phyloP scores from a whole-genome alignment of 1,140 invertebrate genomes.

The Drosophila rufa region DNA sequence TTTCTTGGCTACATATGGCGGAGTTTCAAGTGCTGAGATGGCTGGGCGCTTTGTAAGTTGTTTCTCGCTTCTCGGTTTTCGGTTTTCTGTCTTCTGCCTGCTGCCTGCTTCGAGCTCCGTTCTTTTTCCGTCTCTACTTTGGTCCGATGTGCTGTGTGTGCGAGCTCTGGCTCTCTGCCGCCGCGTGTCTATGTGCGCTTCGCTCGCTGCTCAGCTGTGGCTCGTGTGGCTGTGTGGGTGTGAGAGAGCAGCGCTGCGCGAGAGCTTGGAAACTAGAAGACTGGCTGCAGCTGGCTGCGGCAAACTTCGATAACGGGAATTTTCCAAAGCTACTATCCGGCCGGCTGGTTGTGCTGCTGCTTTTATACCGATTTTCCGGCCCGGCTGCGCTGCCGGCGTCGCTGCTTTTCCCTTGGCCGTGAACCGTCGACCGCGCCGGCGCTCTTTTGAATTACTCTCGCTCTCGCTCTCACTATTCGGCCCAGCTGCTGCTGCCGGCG shows the following conservation, averaged over 20 bases:
- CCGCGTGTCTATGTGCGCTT: slow-evolving; percentile 9
- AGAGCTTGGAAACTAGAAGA: slow-evolving; percentile 37
- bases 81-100: slow-evolving; percentile 12
- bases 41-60: slow-evolving; percentile 24
- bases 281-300: slow-evolving; percentile 35
- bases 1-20: slow-evolving; percentile 49
- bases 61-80: slow-evolving; percentile 13
- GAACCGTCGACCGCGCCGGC: slow-evolving; percentile 45
- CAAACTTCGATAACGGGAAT: slow-evolving; percentile 72
- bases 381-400: slow-evolving; percentile 52
- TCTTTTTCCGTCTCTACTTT: slow-evolving; percentile 16
- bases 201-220: slow-evolving; percentile 39
- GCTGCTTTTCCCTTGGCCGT: slow-evolving; percentile 77
- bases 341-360: slow-evolving; percentile 63
- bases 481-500: slow-evolving; percentile 23
- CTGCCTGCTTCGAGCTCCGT: slow-evolving; percentile 2
- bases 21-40: slow-evolving; percentile 59
- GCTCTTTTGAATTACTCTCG: not conserved
- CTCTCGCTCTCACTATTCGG: not conserved
- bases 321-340: slow-evolving; percentile 81
- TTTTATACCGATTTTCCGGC: slow-evolving; percentile 76
- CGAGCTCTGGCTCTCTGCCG: slow-evolving; percentile 15
- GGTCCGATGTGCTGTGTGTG: slow-evolving; percentile 59
- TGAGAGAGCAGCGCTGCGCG: slow-evolving; percentile 24
- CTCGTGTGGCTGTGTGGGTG: slow-evolving; percentile 29